phyloP scores from a whole-genome alignment of 2,888 invertebrate genomes.

The Bhutanitis thaidina region DNA sequence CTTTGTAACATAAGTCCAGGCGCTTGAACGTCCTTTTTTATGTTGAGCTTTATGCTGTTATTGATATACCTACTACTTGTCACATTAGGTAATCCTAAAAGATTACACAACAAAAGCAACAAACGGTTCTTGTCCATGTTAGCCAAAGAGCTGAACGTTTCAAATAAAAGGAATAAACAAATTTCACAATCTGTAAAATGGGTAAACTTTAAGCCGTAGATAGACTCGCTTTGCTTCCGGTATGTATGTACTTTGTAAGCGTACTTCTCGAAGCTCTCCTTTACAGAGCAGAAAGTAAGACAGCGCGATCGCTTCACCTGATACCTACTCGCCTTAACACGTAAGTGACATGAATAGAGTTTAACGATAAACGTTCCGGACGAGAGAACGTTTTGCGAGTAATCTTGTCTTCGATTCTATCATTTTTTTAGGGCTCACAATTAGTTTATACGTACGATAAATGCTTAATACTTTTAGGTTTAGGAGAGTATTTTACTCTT shows the following conservation, averaged over 20 bases:
- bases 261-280: conserved; percentile 4
- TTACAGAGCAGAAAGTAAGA: neutral
- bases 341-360: conserved; percentile 4
- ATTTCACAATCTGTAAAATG: neutral
- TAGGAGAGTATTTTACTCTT: too few relatives aligned
- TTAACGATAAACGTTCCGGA: conserved; percentile 11
- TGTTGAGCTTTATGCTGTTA: too few relatives aligned
- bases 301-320: neutral
- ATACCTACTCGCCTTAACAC: neutral
- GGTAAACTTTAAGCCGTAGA: neutral
- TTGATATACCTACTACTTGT: too few relatives aligned
- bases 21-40: too few relatives aligned
- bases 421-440: too few relatives aligned
- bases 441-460: too few relatives aligned
- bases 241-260: neutral
- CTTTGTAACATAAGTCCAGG: too few relatives aligned
- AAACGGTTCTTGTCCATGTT: too few relatives aligned
- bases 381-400: neutral
- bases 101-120: too few relatives aligned
- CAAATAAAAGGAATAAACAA: conserved; percentile 5
- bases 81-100: too few relatives aligned
- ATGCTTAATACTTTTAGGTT: too few relatives aligned
- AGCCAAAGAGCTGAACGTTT: neutral
- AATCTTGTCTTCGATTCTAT: too few relatives aligned
- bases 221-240: neutral